Conservation (phyloP, 2,888 invertebrate species). For the Sarcophaga caerulescens region DNA sequence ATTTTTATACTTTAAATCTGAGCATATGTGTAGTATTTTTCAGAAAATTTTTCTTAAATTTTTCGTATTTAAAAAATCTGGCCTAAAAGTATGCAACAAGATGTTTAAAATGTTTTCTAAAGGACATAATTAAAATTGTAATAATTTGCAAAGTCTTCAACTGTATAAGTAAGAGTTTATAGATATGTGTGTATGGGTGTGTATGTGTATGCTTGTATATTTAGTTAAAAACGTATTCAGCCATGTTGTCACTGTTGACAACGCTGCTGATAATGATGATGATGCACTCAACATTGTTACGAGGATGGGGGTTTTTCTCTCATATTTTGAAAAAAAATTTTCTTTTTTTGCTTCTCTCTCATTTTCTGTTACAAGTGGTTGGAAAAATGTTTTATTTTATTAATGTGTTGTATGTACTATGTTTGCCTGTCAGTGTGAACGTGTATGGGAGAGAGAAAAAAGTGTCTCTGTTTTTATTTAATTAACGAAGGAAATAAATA, state of each 20-base stretch:
- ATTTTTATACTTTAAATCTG: too few species aligned
- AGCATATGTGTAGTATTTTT: too few species aligned
- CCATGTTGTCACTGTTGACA: neutral
- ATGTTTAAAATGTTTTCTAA: too few species aligned
- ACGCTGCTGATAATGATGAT: neutral
- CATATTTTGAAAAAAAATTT: neutral
- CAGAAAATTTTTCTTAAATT: neutral
- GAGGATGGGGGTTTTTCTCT: neutral
- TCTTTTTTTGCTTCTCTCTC: neutral
- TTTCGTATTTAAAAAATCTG: neutral
- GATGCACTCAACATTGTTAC: conserved; percentile 22
- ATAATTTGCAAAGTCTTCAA: too few species aligned
- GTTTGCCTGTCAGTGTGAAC: too few species aligned
- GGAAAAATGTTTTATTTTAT: conserved; percentile 18
- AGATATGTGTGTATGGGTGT: neutral
- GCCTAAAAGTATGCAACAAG: neutral
- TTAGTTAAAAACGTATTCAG: conserved; percentile 16
- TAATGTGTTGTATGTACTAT: neutral
- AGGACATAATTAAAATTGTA: too few species aligned
- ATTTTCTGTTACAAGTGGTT: conserved; percentile 12
- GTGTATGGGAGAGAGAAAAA: too few species aligned
- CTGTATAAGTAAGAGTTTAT: neutral
- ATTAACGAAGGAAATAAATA: conserved; percentile 16
- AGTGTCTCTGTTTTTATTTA: conserved; percentile 30
- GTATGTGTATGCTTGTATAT: neutral